Evolutionary conservation across 2,888 invertebrate genomes (phyloP).

Genomic region (Tetramorium bicarinatum): DNA sequence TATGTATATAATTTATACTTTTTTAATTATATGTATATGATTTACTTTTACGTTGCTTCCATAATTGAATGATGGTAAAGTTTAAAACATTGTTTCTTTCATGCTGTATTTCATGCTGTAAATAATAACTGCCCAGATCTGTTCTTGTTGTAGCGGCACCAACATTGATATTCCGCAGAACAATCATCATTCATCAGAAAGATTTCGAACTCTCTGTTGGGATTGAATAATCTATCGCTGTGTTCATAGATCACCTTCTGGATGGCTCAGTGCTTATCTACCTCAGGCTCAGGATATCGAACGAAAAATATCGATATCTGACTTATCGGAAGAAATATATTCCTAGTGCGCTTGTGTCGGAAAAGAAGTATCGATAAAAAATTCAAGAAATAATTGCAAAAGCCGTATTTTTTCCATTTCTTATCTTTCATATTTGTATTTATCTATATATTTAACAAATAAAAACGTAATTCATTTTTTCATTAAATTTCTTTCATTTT

Average conservation of each 20-base stretch:
- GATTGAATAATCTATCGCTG: conserved; percentile 47
- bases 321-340: conserved; percentile 40
- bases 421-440: background rate
- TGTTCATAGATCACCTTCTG: conserved; percentile 55
- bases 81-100: background rate
- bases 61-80: conserved; percentile 3
- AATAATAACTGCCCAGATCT: conserved; percentile 54
- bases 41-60: background rate
- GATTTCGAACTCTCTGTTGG: conserved; percentile 36
- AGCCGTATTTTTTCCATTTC: background rate
- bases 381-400: conserved; percentile 4
- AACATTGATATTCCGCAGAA: conserved; percentile 42
- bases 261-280: conserved; percentile 53
- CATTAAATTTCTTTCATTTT: background rate
- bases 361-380: conserved; percentile 50
- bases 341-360: background rate
- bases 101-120: conserved; percentile 29
- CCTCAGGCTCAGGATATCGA: conserved; percentile 49
- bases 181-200: conserved; percentile 38
- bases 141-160: conserved; percentile 50
- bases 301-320: conserved; percentile 48
- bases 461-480: background rate
- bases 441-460: background rate
- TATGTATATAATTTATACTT: background rate
- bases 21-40: background rate